Conservation (phyloP, 2,797 vertebrate species). For the Fundulus diaphanus region DNA sequence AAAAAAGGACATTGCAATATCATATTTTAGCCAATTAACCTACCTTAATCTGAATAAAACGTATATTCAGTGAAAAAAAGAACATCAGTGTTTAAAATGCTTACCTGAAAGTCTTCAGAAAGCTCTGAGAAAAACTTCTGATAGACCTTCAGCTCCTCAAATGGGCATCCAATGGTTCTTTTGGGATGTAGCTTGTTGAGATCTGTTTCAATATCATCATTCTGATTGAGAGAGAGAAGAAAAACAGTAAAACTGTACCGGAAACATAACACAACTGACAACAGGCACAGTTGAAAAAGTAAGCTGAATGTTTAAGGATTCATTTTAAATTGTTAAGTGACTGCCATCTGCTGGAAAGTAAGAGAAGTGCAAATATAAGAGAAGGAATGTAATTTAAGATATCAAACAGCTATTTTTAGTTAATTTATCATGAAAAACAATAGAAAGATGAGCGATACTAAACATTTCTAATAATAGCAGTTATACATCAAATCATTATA, state of each 20-base stretch:
- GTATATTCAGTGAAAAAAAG: background rate
- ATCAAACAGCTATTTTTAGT: background rate
- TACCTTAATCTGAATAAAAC: background rate
- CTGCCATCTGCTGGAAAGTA: conserved; percentile 52
- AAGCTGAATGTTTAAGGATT: background rate
- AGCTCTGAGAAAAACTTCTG: conserved; percentile 94
- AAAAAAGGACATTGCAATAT: too few relatives aligned
- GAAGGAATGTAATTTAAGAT: too few relatives aligned
- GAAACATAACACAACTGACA: background rate
- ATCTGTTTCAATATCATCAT: conserved; percentile 98
- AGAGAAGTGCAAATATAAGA: conserved; percentile 5
- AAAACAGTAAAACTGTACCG: conserved; percentile 22
- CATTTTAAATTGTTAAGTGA: conserved; percentile 4
- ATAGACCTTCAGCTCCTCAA: conserved; percentile 92
- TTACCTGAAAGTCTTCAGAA: conserved; percentile 93
- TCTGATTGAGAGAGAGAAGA: conserved; percentile 78
- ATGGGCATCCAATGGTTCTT: conserved; percentile 80
- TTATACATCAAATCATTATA: conserved; percentile 14
- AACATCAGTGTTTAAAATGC: conserved; percentile 6
- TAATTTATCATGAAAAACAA: background rate
- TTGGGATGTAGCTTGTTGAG: conserved; percentile 92
- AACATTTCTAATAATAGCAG: conserved; percentile 15
- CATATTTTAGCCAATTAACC: background rate
- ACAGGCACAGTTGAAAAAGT: conserved; percentile 11
- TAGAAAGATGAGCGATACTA: conserved; percentile 5